A percentile compares a stretch with the other conserved stretches of the same genome.
These are phyloP conservation scores for Oscheius myriophilus DNA, from an alignment of 2,888 invertebrate species.

Conservation along the genomic window DNA sequence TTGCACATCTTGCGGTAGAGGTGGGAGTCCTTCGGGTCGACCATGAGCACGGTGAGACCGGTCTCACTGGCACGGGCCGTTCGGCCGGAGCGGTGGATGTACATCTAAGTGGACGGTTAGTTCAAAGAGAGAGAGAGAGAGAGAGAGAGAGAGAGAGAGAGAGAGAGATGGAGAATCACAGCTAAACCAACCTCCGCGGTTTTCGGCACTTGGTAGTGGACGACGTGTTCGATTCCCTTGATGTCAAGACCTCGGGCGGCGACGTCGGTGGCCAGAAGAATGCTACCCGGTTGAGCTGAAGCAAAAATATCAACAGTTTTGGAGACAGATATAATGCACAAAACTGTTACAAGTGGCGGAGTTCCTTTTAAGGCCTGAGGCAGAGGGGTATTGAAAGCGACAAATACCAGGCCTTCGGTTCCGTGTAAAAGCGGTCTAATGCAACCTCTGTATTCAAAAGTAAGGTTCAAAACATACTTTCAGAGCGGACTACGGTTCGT, in stretches of 20 bases:
- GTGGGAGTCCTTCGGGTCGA: slow-evolving; percentile 86
- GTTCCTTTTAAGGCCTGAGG: too few relatives aligned
- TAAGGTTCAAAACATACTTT: too few relatives aligned
- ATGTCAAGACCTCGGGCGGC: slow-evolving; percentile 97
- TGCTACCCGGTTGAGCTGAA: slow-evolving; percentile 75
- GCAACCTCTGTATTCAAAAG: too few relatives aligned
- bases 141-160: background rate
- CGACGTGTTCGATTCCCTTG: slow-evolving; percentile 88
- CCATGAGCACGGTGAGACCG: slow-evolving; percentile 89
- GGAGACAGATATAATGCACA: background rate
- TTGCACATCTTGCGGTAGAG: slow-evolving; percentile 82
- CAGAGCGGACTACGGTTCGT: too few relatives aligned
- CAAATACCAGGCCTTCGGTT: too few relatives aligned
- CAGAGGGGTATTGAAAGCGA: too few relatives aligned
- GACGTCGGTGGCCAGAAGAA: slow-evolving; percentile 92
- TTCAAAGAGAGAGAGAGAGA: background rate
- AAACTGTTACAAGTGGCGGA: too few relatives aligned
- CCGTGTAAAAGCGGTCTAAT: too few relatives aligned
- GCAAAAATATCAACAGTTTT: too few relatives aligned
- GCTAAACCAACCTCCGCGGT: slow-evolving; percentile 83
- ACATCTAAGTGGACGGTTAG: too few relatives aligned
- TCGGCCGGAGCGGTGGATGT: slow-evolving; percentile 94
- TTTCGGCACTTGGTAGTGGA: slow-evolving; percentile 94
- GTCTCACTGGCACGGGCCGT: slow-evolving; percentile 89
- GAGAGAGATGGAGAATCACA: background rate